Conservation (phyloP, 1,140 invertebrate species). For the Gryon sp. region DNA sequence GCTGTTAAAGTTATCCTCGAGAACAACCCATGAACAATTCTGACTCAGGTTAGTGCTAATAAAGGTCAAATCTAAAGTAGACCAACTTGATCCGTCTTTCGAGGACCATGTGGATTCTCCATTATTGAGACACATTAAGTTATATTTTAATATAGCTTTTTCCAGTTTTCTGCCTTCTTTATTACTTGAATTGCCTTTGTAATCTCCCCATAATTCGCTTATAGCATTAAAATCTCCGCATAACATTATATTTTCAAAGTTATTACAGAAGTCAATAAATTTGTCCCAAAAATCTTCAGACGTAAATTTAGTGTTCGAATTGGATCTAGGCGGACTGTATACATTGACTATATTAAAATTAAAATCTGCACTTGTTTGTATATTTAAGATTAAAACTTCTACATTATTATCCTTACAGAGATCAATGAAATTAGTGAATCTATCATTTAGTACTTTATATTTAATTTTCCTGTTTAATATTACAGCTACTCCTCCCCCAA, state of each 20-base stretch:
- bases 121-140: neutral
- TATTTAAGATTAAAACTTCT: neutral
- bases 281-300: neutral
- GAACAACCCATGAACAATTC: neutral
- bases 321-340: neutral
- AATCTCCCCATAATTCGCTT: neutral
- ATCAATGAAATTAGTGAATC: neutral
- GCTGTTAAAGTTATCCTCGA: constrained; percentile 1
- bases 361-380: neutral
- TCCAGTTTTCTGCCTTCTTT: neutral
- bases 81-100: neutral
- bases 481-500: neutral
- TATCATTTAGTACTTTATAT: neutral
- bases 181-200: neutral
- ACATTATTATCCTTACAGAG: neutral
- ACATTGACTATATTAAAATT: neutral
- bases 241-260: neutral
- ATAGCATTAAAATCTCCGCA: neutral
- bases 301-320: neutral
- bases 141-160: neutral
- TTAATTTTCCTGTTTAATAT: neutral
- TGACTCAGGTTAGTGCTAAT: neutral
- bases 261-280: neutral
- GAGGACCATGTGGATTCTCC: neutral
- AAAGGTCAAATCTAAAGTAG: neutral